Evolutionary conservation across 2,113 vertebrate genomes (phyloP), one percentile per base, ranked within the genome.

Genomic region (Ceuthmochares aereus): DNA sequence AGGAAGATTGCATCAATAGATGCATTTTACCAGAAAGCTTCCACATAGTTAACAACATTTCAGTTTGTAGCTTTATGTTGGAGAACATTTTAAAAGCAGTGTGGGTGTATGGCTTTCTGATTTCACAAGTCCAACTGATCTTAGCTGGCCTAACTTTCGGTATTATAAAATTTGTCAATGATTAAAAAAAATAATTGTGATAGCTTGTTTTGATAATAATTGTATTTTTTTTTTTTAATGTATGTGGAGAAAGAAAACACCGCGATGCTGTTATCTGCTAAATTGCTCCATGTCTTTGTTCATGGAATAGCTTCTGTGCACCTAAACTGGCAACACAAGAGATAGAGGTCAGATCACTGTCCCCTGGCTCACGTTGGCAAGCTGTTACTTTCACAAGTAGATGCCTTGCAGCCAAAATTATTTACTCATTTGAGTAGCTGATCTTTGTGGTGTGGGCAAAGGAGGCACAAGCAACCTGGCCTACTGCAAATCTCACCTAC

Each of bases 11-110:
- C 75, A 79, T 19, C 8, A 5, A 75, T 76, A 85, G 56, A 84
- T 43, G 62, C 76, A 62, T 89, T 64, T 69, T 64, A 64, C 30
- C 75, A 85, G 86, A 86, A 92, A 94, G 85, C 83, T 80, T 64
- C 87, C 66, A 72, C 40, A 4, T 67, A 88, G 74, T 63, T 59
- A 26, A 36, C 52, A 74, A 52, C 73, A 56, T 60, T 23, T 10
- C 47, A 10, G 21, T 49, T 92, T 70, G 51, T 75, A 55, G 78
- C 43, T 55, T 72, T 70, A 55, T 63, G 51, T 63, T 64, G 32
- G 34, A 14, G 7, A 14, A 23, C 7, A 14, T 32, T 69, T 85
- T 15, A 37, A 9, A 30, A 32, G 56, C 37, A 27, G 9, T 0
- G 1, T 27, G 72, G 11, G 14, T 59, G 55, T 63, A 12, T 36